Base-by-base conservation (phyloP, 2,797 vertebrate species). In the Xiphophorus birchmanni region DNA sequence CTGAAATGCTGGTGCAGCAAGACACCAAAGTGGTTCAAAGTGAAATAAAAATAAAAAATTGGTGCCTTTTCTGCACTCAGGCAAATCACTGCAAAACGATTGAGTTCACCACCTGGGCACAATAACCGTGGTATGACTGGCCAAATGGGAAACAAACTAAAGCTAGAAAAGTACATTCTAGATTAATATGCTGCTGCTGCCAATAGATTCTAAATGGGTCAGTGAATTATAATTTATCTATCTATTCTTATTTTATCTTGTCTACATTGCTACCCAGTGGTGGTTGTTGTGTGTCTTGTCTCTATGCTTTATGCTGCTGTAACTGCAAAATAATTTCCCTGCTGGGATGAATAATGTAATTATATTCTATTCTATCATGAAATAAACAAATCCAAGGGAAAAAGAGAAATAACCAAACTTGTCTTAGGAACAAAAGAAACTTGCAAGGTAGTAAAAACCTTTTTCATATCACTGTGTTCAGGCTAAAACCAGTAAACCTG, bases 11-110 rank as follows among this genome's bases (percentile, higher is more conserved):
- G 83, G 76, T 77, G 82, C 83, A 75, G 89, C 90, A 88, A 86
- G 79, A 90, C 86, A 77, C 47, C 81, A 84, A 88, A 89, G 82
- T 87, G 80, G 91, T 91, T 89, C 80, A 88, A 91, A 88, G 78
- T 82, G 84, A 92, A 88, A 48, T 0, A 65, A 35, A 50, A 71
- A 60, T 45, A 54, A 48, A 71, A 37, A 74, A 78, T n/a, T 4
- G 11, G n/a, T 11, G 74, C 74, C 69, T 81, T 26, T 32, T 86
- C 82, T 13, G n/a, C 75, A 78, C 50, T 80, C 65, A 82, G 82
- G 74, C 63, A 87, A 88, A 88, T 80, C 84, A 72, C 42, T 26
- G 44, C 44, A 29, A 69, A 69, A 42, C 5, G 6, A n/a, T 42
- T 71, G 40, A 71, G 40, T 71, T 44, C 40, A 44, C 23, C 23